Evolutionary conservation across 2,888 invertebrate species (phyloP), one percentile per base, ranked within the genome.

Genomic region (Drymonia ruficornis): DNA sequence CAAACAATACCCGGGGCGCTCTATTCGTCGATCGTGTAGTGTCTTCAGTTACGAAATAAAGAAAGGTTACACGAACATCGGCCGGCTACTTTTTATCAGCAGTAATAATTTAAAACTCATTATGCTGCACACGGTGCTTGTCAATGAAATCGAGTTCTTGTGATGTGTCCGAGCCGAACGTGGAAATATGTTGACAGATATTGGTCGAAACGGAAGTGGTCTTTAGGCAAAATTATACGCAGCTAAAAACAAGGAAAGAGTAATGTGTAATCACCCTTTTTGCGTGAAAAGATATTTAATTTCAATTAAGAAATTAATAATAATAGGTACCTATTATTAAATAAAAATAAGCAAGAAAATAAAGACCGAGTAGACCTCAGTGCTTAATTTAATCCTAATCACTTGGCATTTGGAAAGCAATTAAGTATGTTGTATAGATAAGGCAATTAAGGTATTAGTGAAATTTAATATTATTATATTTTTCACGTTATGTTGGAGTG

Each of bases 121-220:
- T 92, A 92, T 87, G 78, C 84, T 83, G 81, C 83, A 83, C 83
- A 83, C 84, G 83, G 79, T 81, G 80, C 86, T 83, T 86, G 89
- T 90, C 91, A 91, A 90, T 91, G 91, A 86, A 88, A 91, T 86
- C 90, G 78, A 87, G 91, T 91, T 91, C 89, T 91, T 91, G 89
- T 90, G 91, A 91, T 90, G 91, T 86, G 81, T 84, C 80, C 78
- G 77, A 81, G 72, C 81, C 83, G 86, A 84, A 87, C 84, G 85
- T 89, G 89, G 87, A 91, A 90, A 89, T 87, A 90, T 88, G 89
- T 86, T 90, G 91, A 90, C 91, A 91, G 88, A 91, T 91, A 91
- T 91, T 91, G 91, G 81, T 82, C 87, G 83, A 77, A 79, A 82
- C 90, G 91, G 91, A 91, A 91, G 89, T 89, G 81, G 83, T 88